These are phyloP conservation scores for Neofelis nebulosa DNA, from an alignment of 2,113 vertebrate species.

Conservation along the genomic window DNA sequence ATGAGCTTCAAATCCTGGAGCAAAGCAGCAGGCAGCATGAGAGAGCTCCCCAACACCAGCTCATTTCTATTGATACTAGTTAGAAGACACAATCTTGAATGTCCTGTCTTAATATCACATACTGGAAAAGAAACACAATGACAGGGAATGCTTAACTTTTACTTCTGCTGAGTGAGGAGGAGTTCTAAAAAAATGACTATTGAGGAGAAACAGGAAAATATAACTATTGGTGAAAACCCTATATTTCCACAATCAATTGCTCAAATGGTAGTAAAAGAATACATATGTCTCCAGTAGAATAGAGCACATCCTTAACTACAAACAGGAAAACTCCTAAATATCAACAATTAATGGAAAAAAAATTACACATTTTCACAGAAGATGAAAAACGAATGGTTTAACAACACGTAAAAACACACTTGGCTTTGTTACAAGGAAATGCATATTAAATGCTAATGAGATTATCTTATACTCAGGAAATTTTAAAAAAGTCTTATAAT, in stretches of 20 bases:
- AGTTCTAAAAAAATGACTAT: not conserved
- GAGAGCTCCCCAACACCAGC: too few relatives aligned
- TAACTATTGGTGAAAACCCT: not conserved
- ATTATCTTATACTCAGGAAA: not conserved
- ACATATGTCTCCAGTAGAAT: not conserved
- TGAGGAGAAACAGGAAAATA: not conserved
- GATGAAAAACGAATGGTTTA: not conserved
- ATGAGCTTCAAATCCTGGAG: not conserved
- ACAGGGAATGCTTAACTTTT: not conserved
- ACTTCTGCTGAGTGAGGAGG: not conserved
- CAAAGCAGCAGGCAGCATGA: not conserved
- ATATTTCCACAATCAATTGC: not conserved
- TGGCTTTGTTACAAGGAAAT: not conserved
- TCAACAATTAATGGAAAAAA: not conserved
- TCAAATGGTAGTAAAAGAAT: not conserved
- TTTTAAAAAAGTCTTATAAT: not conserved
- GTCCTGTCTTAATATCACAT: not conserved
- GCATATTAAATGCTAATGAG: not conserved
- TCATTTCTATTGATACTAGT: not conserved
- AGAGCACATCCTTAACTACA: not conserved
- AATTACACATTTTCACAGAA: not conserved
- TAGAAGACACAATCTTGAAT: not conserved
- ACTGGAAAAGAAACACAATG: not conserved
- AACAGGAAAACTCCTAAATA: not conserved
- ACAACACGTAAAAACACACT: not conserved